Percentiles rank a stretch among this genome's conserved stretches.
Conservation (phyloP, 2,797 vertebrate species). For the Artibeus jamaicensis region DNA sequence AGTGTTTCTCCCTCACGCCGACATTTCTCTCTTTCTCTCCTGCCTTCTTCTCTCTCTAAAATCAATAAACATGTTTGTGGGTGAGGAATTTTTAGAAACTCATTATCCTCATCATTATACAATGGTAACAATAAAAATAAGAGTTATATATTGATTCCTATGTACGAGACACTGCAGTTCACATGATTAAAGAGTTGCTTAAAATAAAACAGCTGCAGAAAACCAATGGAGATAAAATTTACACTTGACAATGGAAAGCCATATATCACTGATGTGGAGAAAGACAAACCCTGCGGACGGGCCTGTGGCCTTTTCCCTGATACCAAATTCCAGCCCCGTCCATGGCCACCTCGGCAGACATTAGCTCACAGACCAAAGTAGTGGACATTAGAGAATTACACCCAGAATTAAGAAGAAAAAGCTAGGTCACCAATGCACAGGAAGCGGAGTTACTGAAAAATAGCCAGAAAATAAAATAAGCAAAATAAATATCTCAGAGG, state of each 20-base stretch:
- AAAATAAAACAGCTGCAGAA: background rate
- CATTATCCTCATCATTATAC: background rate
- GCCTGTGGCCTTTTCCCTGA: background rate
- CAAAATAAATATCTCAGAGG: background rate
- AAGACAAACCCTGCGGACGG: background rate
- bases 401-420: background rate
- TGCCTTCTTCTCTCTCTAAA: no score
- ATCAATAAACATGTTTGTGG: no score
- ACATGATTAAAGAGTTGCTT: background rate
- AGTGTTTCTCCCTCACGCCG: no score
- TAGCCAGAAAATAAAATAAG: background rate
- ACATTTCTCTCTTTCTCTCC: no score
- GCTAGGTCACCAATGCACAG: background rate
- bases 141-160: background rate
- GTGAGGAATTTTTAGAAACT: background rate
- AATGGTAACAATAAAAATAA: background rate
- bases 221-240: background rate
- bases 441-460: background rate
- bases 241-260: background rate
- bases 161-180: background rate
- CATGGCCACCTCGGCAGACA: background rate
- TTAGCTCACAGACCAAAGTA: background rate
- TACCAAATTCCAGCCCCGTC: rapidly evolving
- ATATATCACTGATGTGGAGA: no score
- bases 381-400: background rate